Evolutionary conservation across 1,140 invertebrate genomes (phyloP), one percentile per base, ranked within the genome.

Genomic region (Camponotus floridanus): DNA sequence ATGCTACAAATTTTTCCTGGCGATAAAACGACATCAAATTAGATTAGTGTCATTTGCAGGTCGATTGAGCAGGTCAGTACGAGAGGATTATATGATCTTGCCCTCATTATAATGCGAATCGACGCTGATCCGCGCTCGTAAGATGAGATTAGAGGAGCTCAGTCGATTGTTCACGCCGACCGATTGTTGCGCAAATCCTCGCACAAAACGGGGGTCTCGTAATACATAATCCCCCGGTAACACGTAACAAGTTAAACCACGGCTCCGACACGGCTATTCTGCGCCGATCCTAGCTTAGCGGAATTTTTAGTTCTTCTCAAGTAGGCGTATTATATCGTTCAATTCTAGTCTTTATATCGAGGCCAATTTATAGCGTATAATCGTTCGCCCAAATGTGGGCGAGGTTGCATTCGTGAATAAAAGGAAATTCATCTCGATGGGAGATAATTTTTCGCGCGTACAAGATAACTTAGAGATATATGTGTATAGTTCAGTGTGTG

Each of bases 121-220:
- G 71, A 61, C 45, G 48, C 57, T 26, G 67, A 88, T 79, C 57
- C 42, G 48, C 57, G 18, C n/a, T 48, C 3, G 83, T 76, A 89
- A 88, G 33, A 18, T 21, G 57, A 83, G 79, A 88, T 74, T 26
- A 70, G 48, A 74, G 81, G 45, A 74, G 55, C 55, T 74, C 48
- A 68, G 62, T 62, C 62, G 70, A 55, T 64, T 48, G 64, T 67
- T 85, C 36, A 39, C 33, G 48, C 33, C 15, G 8, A 57, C 67
- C 15, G 45, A 89, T 59, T 3, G 21, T 89, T 89, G 76, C 88
- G 88, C 57, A 89, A 89, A 88, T 57, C 45, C 62, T 39, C 18
- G 65, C 57, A 48, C 73, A 18, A 88, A 85, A 68, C 78, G 73
- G 15, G 15, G 80, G 45, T 64, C 74, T 67, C 65, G 18, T 62